Base-by-base conservation (phyloP, 2,797 vertebrate genomes). In the Labroides dimidiatus region DNA sequence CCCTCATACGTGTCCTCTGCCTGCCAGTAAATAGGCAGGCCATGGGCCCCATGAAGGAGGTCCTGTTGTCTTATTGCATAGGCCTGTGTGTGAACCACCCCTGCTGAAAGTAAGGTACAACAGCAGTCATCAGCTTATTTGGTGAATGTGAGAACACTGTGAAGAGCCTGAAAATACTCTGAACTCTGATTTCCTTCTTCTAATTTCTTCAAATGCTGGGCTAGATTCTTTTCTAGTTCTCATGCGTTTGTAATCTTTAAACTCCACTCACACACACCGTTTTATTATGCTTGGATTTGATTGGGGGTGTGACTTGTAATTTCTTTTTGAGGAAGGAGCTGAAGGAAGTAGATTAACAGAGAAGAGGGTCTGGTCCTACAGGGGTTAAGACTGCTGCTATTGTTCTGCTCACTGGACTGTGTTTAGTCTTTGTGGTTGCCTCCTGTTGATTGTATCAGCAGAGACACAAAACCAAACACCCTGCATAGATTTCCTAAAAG, bases 291-390 rank as follows among this genome's bases (percentile, higher is more conserved):
- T 43, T 37, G 73, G 70, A 69, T 57, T 64, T 52, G 58, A 54
- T 56, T 41, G 62, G 78, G 56, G 37, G 48, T 65, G 69, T 54
- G 73, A 77, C 68, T 78, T 75, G 75, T 72, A 64, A 59, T 36
- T 23, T 82, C 77, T 80, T 75, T 83, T 81, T 84, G 82, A 93
- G 92, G 92, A 93, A 93, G 84, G 84, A 88, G 87, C 91, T 93
- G 92, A 84, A 93, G 91, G 92, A 94, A 93, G 86, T 82, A 94
- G 92, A 93, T 93, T 93, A 88, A 69, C 82, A 82, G 80, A 74
- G 85, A 82, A 69, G 64, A 88, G 89, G 82, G 83, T 85, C 88
- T 87, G 83, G 78, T 70, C 84, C 48, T 20, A 49, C 85, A 66
- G 80, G 85, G 88, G 82, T 86, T 83, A 87, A 82, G 80, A 88